Evolutionary conservation across 2,888 invertebrate species (phyloP), one percentile per base, ranked within the genome.

Genomic region (Caradrina kadenii): DNA sequence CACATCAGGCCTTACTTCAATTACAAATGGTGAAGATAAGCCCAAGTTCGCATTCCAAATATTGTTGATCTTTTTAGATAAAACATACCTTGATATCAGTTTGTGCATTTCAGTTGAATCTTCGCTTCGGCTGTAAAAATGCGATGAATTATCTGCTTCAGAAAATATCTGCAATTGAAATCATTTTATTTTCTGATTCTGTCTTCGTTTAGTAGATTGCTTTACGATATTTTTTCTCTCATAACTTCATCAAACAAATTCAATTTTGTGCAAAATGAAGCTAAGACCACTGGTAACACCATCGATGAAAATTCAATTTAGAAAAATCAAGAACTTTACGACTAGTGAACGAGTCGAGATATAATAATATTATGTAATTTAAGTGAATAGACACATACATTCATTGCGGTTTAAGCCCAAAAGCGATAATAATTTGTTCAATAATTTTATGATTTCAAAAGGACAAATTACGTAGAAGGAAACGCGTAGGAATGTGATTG

Each of bases 21-120:
- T 92, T 89, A 89, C 88, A 89, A 88, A 89, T 87, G 86, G 84
- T 80, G 76, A 82, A 88, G 91, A 91, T 90, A 87, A 84, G 69
- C 59, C 80, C 48, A 73, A 79, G 85, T 84, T 85, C 85, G 88
- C 88, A 89, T 88, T 89, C 84, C 79, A 76, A 86, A 88, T 79
- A 86, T 89, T 88, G 87, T 87, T 88, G 87, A 89, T 89, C 86
- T 75, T 85, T 87, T 86, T 80, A 84, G 87, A 87, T 86, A 86
- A 55, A 83, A 80, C 77, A 79, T 81, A 74, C 55, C 77, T 79
- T 84, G 81, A 84, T 87, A 85, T 84, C 80, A 45, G 45, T 45
- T 17, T 83, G 78, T 81, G 82, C 83, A 85, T 80, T 86, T 81
- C 73, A 76, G 76, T 85, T 82, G 76, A 77, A 84, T 83, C 67